Percentiles rank a stretch among this genome's conserved stretches.
Conservation (phyloP, 2,113 vertebrate species). For the Saguinus imperator region DNA sequence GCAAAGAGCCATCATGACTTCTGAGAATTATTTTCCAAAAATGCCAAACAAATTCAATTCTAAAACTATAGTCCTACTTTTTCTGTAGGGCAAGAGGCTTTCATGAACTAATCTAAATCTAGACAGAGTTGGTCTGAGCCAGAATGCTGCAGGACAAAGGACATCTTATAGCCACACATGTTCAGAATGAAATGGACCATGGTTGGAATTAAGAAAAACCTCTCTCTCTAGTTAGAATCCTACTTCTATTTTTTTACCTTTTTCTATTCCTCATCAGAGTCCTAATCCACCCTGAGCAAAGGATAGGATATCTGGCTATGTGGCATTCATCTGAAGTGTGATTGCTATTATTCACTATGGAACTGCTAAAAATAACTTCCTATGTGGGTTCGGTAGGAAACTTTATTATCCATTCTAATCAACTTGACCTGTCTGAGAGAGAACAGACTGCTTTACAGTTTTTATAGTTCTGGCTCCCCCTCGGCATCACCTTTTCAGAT, state of each 20-base stretch:
- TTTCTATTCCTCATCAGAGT: background rate
- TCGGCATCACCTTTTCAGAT: background rate
- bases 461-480: constrained; percentile 45
- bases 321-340: constrained; percentile 54
- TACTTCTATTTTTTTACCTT: background rate
- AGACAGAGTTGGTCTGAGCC: background rate
- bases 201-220: background rate
- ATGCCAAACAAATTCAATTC: background rate
- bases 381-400: constrained; percentile 35
- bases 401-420: constrained; percentile 57
- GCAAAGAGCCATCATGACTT: background rate
- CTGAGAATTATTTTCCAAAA: constrained; percentile 6
- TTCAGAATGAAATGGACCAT: background rate
- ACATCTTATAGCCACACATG: background rate
- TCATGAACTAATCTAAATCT: background rate
- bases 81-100: background rate
- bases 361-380: constrained; percentile 60
- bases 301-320: constrained; percentile 49
- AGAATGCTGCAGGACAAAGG: background rate
- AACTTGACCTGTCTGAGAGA: background rate
- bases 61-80: background rate
- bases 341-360: background rate
- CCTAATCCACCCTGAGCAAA: background rate
- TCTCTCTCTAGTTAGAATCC: background rate
- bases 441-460: constrained; percentile 60